Evolutionary conservation across 2,113 vertebrate species (phyloP), one percentile per base, ranked within the genome.

Genomic region (Halcyon senegalensis): DNA sequence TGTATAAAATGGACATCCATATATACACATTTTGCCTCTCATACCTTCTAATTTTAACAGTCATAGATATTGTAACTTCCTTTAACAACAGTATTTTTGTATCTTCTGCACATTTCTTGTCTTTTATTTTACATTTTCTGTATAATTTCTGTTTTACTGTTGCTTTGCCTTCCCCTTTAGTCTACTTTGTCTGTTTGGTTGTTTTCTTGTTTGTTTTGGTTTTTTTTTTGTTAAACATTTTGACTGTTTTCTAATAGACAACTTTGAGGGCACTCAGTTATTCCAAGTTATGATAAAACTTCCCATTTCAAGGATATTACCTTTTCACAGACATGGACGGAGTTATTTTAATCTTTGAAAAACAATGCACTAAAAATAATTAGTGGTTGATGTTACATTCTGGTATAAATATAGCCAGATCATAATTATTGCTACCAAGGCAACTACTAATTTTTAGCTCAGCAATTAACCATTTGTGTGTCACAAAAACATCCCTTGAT

Each of bases 341-440:
- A 93, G 31, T 55, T 90, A 55, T 87, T 94, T 81, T 84, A 93
- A 50, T 70, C 24, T 80, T 89, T 43, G 24, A 86, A 37, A 92
- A 97, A 77, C 13, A 90, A 74, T 24, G 13, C 25, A 43, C 73
- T 81, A 72, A 70, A 92, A 86, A 67, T 50, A 90, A 67, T 74
- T 86, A 67, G 46, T 84, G 5, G 8, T 33, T 78, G 46, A 35
- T 75, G 56, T 33, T 67, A 86, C 37, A 35, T 92, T 93, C 89
- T 82, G 46, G 64, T n/a, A 63, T 55, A 91, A 89, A 87, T 87
- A 89, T 16, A 95, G 58, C 30, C 37, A 93, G 66, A 69, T 21
- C 17, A 27, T 73, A 70, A 91, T 76, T 75, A 76, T 18, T 66
- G 87, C 89, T 93, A 84, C 90, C 89, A 95, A 87, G 93, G 84